A percentile compares a stretch with the other conserved stretches of the same genome.
phyloP scores from a whole-genome alignment of 1,140 invertebrate genomes.

The Cepaea nemoralis region DNA sequence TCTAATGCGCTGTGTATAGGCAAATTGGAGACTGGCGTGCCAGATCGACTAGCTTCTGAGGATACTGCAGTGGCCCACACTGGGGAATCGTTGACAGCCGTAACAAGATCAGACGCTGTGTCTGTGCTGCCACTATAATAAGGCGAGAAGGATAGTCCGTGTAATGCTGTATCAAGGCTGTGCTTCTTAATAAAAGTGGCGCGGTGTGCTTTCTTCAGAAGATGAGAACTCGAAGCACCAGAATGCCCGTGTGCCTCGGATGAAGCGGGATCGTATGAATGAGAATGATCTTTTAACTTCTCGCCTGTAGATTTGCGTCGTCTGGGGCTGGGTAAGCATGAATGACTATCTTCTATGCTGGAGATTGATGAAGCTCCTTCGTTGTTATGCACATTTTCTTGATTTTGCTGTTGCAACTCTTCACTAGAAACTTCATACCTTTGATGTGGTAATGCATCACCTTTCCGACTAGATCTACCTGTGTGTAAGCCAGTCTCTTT shows the following conservation, averaged over 20 bases:
- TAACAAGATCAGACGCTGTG: background rate
- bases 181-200: conserved; percentile 40
- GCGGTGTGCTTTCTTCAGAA: background rate
- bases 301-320: conserved; percentile 26
- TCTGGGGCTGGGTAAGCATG: conserved; percentile 32
- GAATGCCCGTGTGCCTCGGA: background rate
- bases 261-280: background rate
- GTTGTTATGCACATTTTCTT: too few species aligned
- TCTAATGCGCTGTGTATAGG: background rate
- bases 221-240: background rate
- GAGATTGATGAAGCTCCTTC: background rate
- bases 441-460: background rate
- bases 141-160: conserved; percentile 9
- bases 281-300: conserved; percentile 27
- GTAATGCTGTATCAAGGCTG: conserved; percentile 34
- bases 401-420: background rate
- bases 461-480: background rate
- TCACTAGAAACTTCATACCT: background rate
- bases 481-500: background rate
- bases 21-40: background rate
- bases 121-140: conserved; percentile 10
- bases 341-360: background rate
- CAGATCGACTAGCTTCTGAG: background rate
- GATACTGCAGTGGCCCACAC: conserved; percentile 13
- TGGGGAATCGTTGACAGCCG: background rate